phyloP scores from a whole-genome alignment of 2,113 vertebrate species.

The Cephalopterus ornatus region DNA sequence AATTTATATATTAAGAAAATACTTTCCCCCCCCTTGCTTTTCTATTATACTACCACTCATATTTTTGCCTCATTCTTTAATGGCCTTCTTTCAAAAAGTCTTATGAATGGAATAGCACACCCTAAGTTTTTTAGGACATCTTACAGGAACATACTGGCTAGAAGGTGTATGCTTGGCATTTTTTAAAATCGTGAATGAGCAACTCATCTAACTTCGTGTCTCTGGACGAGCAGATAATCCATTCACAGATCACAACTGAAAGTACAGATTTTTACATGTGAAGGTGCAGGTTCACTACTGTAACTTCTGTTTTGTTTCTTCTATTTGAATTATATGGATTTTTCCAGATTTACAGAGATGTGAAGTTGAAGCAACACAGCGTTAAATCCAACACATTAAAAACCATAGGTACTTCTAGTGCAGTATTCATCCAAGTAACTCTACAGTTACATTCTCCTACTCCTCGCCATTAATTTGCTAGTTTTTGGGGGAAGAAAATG shows the following conservation, averaged over 20 bases:
- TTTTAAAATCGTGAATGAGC: background rate
- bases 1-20: background rate
- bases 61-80: background rate
- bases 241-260: background rate
- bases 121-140: background rate
- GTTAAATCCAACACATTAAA: background rate
- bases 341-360: background rate
- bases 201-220: background rate
- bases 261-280: background rate
- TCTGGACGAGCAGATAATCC: background rate
- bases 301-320: background rate
- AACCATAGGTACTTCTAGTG: background rate
- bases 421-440: background rate
- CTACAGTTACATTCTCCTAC: background rate
- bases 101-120: background rate
- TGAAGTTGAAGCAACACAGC: background rate
- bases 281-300: background rate
- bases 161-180: background rate
- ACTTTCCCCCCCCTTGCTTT: background rate
- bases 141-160: background rate
- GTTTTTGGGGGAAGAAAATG: background rate
- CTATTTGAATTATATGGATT: background rate
- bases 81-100: background rate
- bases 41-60: background rate
- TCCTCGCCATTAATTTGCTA: background rate